Evolutionary conservation across 2,113 vertebrate genomes (phyloP).

Genomic region (Australoheros scitulus): DNA sequence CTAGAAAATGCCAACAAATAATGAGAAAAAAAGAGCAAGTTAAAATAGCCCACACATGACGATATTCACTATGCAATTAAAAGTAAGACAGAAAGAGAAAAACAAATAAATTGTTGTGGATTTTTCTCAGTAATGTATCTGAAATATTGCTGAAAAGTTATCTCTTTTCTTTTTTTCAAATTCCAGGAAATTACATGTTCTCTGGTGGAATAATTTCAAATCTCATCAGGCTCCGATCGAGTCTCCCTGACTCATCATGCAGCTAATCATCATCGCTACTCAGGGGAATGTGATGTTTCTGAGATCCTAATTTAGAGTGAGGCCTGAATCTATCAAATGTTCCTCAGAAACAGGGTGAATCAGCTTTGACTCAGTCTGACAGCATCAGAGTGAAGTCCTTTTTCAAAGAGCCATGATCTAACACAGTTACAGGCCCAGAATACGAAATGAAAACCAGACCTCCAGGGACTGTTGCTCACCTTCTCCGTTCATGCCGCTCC

Average conservation of each 20-base stretch:
- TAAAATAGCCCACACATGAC: not conserved
- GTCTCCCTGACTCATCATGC: not conserved
- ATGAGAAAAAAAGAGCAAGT: not conserved
- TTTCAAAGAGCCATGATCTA: not conserved
- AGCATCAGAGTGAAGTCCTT: not conserved
- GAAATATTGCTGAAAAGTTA: not conserved
- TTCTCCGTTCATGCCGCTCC: conserved; percentile 53
- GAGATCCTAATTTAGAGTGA: not conserved
- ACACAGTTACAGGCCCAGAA: not conserved
- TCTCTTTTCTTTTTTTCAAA: not conserved
- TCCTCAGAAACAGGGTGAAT: conserved; percentile 11
- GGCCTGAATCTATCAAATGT: conserved; percentile 1
- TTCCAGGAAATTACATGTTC: not conserved
- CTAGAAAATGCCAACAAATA: not conserved
- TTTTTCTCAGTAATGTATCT: not conserved
- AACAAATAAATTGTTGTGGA: not conserved
- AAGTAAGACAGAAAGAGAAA: too few species aligned
- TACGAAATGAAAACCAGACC: not conserved
- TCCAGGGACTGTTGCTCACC: conserved; percentile 50
- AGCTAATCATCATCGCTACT: not conserved
- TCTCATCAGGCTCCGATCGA: not conserved
- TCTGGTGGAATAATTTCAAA: not conserved
- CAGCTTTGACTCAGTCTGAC: conserved; percentile 3
- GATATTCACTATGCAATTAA: not conserved
- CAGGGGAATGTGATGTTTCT: not conserved